Conservation (phyloP, 2,113 vertebrate genomes). For the Petromus typicus region DNA sequence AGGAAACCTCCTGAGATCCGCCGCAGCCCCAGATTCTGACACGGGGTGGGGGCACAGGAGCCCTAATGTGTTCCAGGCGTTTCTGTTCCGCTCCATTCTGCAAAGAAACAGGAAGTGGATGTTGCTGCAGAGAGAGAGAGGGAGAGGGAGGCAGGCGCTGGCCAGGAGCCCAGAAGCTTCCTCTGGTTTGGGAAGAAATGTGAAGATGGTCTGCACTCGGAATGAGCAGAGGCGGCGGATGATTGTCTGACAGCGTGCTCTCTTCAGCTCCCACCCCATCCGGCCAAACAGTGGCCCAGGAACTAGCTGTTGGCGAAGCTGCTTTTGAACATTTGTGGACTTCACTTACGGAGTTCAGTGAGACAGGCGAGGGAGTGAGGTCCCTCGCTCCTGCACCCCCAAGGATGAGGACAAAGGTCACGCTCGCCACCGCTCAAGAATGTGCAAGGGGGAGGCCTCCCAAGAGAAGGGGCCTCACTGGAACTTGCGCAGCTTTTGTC, state of each 20-base stretch:
- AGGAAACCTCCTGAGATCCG: neutral
- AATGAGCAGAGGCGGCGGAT: neutral
- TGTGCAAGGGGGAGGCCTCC: neutral
- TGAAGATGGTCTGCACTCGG: neutral
- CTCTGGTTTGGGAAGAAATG: constrained; percentile 19
- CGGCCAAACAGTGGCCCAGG: neutral
- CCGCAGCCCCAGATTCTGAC: neutral
- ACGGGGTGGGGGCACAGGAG: neutral
- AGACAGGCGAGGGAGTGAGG: no score
- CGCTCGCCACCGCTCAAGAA: neutral
- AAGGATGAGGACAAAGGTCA: neutral
- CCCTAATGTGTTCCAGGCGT: constrained; percentile 65
- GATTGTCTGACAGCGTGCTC: neutral
- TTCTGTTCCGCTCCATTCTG: constrained; percentile 6
- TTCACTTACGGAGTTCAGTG: neutral
- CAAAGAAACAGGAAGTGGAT: constrained; percentile 43
- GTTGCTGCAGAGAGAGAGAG: no score
- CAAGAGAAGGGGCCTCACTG: neutral
- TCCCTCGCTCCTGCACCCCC: neutral
- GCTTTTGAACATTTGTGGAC: neutral
- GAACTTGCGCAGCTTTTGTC: neutral
- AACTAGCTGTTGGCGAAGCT: neutral
- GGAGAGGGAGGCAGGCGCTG: no score
- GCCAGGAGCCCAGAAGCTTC: constrained; percentile 51
- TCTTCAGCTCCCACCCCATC: neutral